A percentile compares a stretch with the other conserved stretches of the same genome.
Evolutionary conservation across 2,113 vertebrate genomes (phyloP).

Genomic region (Apodemus sylvaticus): DNA sequence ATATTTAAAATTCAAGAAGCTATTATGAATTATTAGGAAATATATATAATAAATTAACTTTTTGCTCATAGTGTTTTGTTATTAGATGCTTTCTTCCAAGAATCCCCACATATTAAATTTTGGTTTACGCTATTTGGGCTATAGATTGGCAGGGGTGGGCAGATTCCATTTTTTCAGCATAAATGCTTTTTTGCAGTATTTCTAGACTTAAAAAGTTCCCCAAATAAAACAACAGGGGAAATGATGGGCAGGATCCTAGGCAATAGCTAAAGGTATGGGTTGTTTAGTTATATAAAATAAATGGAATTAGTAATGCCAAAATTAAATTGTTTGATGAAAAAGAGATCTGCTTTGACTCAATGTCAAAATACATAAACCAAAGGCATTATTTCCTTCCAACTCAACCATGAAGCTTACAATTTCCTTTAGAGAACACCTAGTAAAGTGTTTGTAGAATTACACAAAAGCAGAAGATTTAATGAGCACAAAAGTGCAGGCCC

Average conservation of each 20-base stretch:
- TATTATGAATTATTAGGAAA: conserved; percentile 88
- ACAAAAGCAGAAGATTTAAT: conserved; percentile 19
- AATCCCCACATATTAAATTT: conserved; percentile 68
- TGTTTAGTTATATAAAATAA: conserved; percentile 28
- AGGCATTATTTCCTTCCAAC: conserved; percentile 43
- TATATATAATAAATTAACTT: conserved; percentile 89
- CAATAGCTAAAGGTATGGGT: conserved; percentile 46
- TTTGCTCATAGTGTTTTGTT: conserved; percentile 87
- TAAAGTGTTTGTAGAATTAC: conserved; percentile 33
- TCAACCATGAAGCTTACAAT: conserved; percentile 39
- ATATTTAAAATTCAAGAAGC: conserved; percentile 88
- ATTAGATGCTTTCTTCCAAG: conserved; percentile 85
- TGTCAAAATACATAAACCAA: conserved; percentile 68
- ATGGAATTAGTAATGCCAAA: conserved; percentile 47
- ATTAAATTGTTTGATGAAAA: conserved; percentile 43
- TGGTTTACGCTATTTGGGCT: conserved; percentile 59
- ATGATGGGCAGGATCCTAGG: conserved; percentile 42
- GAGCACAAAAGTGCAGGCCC: conserved; percentile 41
- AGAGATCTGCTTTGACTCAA: conserved; percentile 64
- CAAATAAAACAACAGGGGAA: conserved; percentile 47
- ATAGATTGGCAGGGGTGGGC: neutral
- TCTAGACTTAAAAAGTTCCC: conserved; percentile 58
- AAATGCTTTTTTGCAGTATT: conserved; percentile 56
- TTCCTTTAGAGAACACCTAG: conserved; percentile 55
- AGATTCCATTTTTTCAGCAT: conserved; percentile 58